A percentile compares a stretch with the other conserved stretches of the same genome.
These are phyloP conservation scores for Pseudanteris insignis DNA, from an alignment of 2,888 invertebrate genomes.

Conservation along the genomic window DNA sequence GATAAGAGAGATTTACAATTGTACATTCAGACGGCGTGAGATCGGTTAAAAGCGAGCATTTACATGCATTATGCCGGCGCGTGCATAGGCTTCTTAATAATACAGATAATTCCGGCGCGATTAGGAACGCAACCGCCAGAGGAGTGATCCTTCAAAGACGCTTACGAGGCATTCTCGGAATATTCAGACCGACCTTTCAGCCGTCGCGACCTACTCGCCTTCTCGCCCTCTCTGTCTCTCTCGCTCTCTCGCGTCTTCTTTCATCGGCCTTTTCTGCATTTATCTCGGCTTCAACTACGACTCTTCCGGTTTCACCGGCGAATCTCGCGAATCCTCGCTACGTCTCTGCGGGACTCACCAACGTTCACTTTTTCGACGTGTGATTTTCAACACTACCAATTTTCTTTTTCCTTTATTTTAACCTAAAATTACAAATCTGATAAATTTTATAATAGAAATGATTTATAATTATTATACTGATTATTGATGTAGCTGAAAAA, in stretches of 20 bases:
- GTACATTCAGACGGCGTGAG: conserved; percentile 31
- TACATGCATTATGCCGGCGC: conserved; percentile 47
- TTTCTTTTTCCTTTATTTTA: conserved; percentile 33
- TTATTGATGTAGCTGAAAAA: too few species aligned
- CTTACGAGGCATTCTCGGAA: conserved; percentile 58
- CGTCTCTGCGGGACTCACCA: conserved; percentile 49
- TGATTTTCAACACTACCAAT: conserved; percentile 55
- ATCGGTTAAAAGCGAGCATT: conserved; percentile 36
- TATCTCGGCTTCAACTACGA: conserved; percentile 29
- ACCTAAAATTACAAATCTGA: too few species aligned
- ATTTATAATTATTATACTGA: too few species aligned
- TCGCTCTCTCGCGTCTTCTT: conserved; percentile 33
- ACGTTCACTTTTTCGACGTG: conserved; percentile 53
- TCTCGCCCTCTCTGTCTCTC: conserved; percentile 5
- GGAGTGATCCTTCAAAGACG: conserved; percentile 57
- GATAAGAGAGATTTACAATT: conserved; percentile 39
- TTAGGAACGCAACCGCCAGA: conserved; percentile 57
- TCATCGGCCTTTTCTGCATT: conserved; percentile 37
- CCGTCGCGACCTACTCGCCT: conserved; percentile 19
- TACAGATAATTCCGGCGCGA: conserved; percentile 57
- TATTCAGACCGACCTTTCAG: conserved; percentile 49
- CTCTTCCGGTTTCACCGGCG: conserved; percentile 21
- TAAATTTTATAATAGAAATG: too few species aligned
- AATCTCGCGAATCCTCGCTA: conserved; percentile 37
- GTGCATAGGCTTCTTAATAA: conserved; percentile 54